A percentile compares a stretch with the other conserved stretches of the same genome.
phyloP scores from a whole-genome alignment of 2,113 vertebrate genomes.

The Dendrocopos noguchii region DNA sequence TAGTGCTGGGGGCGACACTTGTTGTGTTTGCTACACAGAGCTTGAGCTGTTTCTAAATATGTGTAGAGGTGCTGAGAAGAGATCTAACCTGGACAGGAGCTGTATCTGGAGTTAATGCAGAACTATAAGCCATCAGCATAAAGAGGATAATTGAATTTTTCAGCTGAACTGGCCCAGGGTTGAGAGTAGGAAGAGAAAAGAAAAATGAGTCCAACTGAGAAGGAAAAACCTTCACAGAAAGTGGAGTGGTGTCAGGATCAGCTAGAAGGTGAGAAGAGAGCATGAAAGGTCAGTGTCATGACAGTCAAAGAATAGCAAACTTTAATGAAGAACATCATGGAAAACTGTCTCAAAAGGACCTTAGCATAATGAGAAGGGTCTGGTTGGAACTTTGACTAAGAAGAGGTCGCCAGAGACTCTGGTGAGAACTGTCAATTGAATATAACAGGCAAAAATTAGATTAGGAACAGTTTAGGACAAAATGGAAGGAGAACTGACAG shows the following conservation, averaged over 20 bases:
- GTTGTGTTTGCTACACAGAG: not conserved
- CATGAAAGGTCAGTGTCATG: not conserved
- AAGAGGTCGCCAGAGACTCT: not conserved
- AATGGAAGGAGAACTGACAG: slow-evolving; percentile 66
- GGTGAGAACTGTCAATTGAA: slow-evolving; percentile 29
- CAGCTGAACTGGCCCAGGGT: not conserved
- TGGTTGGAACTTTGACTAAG: not conserved
- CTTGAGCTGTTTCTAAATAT: not conserved
- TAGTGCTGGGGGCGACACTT: not conserved
- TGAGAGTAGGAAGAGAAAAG: not conserved
- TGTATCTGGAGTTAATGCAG: not conserved
- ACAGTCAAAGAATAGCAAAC: not conserved
- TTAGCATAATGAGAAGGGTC: not conserved
- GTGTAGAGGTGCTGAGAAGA: not conserved
- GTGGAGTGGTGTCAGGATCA: not conserved
- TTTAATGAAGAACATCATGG: not conserved
- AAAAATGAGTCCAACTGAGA: not conserved
- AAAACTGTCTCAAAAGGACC: slow-evolving; percentile 6
- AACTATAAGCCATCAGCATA: not conserved
- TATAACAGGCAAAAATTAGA: slow-evolving; percentile 39
- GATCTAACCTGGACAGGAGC: not conserved
- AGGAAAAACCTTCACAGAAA: not conserved
- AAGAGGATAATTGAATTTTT: not conserved
- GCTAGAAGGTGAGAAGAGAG: not conserved
- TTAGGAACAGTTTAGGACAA: slow-evolving; percentile 57